Percentiles rank a stretch among this genome's conserved stretches.
Evolutionary conservation across 2,113 vertebrate genomes (phyloP).

Genomic region (Tautogolabrus adspersus): DNA sequence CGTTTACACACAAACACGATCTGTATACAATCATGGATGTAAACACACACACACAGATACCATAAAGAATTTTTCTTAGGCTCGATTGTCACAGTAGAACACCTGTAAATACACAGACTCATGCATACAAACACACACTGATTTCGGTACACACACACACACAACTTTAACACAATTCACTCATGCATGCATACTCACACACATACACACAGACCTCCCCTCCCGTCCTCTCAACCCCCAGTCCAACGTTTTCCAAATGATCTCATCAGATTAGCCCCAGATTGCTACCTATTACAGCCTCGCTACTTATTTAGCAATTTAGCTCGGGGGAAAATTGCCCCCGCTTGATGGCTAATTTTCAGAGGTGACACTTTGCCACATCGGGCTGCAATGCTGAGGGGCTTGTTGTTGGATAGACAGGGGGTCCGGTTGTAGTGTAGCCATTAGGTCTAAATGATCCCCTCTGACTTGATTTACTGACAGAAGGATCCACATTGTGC

Average conservation of each 20-base stretch:
- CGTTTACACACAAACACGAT: background rate
- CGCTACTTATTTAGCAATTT: constrained; percentile 88
- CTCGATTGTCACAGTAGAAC: background rate
- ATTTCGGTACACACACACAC: background rate
- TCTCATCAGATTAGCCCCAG: constrained; percentile 90
- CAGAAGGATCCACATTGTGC: constrained; percentile 56
- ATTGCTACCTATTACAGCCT: constrained; percentile 87
- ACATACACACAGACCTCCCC: constrained; percentile 26
- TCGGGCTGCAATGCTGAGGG: constrained; percentile 62
- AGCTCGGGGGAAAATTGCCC: constrained; percentile 79
- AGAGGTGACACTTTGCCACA: constrained; percentile 81
- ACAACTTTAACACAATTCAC: constrained; percentile 12
- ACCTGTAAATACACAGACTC: constrained; percentile 3
- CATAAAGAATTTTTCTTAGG: background rate
- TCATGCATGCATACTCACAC: constrained; percentile 8
- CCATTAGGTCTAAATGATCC: constrained; percentile 82
- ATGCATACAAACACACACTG: background rate
- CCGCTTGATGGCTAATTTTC: constrained; percentile 82
- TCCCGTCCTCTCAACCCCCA: constrained; percentile 59
- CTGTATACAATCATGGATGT: background rate
- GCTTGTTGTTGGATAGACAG: constrained; percentile 73
- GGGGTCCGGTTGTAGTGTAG: constrained; percentile 70
- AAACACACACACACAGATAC: background rate
- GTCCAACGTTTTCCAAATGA: constrained; percentile 85
- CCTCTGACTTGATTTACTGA: constrained; percentile 71